These are phyloP conservation scores for Propithecus perrieri DNA, from an alignment of 2,797 vertebrate genomes.

Conservation along the genomic window DNA sequence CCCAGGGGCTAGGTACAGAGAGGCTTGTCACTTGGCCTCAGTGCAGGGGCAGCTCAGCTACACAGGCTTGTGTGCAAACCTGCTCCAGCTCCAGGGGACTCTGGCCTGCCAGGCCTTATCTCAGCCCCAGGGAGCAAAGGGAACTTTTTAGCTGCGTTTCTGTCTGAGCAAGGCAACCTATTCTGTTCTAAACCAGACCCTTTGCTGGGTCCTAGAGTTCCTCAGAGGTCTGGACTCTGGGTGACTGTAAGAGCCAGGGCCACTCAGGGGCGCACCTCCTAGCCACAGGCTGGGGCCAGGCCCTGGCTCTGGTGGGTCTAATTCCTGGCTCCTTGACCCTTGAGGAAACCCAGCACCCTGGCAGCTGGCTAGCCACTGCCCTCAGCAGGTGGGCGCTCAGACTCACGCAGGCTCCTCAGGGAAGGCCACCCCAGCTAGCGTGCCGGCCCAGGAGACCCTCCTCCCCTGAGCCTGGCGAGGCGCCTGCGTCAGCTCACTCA, in stretches of 20 bases:
- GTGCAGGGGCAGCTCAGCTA: background rate
- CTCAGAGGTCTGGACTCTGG: background rate
- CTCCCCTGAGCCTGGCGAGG: background rate
- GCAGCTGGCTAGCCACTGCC: background rate
- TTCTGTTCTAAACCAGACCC: background rate
- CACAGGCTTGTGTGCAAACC: background rate
- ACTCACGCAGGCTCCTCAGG: background rate
- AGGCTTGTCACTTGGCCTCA: background rate
- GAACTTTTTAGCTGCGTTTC: background rate
- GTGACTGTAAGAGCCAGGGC: background rate
- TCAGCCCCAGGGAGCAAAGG: conserved; percentile 32
- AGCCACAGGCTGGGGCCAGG: background rate
- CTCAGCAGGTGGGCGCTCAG: background rate
- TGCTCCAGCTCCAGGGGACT: conserved; percentile 33
- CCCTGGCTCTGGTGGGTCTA: background rate
- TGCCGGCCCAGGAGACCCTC: background rate
- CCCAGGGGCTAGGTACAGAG: background rate
- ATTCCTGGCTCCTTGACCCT: background rate
- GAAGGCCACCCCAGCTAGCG: background rate
- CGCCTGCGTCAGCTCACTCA: too few species aligned
- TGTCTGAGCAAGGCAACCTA: background rate
- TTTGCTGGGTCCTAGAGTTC: background rate
- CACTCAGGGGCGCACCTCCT: too few species aligned
- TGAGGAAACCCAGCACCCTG: background rate
- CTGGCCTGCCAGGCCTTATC: conserved; percentile 34